These are phyloP conservation scores for Phylloscopus whistleri DNA, from an alignment of 2,113 vertebrate species.

Conservation along the genomic window DNA sequence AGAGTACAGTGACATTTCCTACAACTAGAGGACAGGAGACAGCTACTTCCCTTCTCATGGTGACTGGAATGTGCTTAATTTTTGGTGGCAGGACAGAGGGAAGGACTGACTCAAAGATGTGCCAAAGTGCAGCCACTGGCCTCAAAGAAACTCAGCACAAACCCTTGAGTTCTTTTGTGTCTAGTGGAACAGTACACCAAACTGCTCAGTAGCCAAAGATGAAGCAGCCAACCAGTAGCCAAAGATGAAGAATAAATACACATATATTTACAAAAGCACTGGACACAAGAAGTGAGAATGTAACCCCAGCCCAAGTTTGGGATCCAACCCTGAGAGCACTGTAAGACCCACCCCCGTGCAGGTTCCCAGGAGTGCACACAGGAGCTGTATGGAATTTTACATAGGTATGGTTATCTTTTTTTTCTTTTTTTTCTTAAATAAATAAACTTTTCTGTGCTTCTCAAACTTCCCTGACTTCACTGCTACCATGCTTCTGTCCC, in stretches of 20 bases:
- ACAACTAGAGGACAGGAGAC: neutral
- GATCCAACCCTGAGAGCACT: neutral
- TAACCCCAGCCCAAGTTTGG: constrained; percentile 2
- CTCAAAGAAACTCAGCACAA: constrained; percentile 42
- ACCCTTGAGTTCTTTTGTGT: constrained; percentile 26
- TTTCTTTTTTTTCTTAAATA: neutral
- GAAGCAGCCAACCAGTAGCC: constrained; percentile 53
- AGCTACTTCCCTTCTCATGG: constrained; percentile 20
- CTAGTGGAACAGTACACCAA: neutral
- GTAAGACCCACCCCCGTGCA: neutral
- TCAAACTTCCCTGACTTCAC: constrained; percentile 63
- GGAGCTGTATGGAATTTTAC: constrained; percentile 7
- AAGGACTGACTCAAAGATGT: neutral
- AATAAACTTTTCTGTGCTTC: constrained; percentile 71
- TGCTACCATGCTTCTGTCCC: neutral
- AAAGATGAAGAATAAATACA: constrained; percentile 21
- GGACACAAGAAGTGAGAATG: constrained; percentile 27
- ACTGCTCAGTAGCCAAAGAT: constrained; percentile 26
- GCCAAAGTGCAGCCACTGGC: neutral
- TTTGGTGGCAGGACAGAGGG: neutral
- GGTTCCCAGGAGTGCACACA: constrained; percentile 28
- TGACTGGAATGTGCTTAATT: constrained; percentile 54
- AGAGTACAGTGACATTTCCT: neutral
- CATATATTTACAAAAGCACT: constrained; percentile 44
- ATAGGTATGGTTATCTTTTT: neutral